Evolutionary conservation across 2,113 vertebrate species (phyloP).

Genomic region (Carollia perspicillata): DNA sequence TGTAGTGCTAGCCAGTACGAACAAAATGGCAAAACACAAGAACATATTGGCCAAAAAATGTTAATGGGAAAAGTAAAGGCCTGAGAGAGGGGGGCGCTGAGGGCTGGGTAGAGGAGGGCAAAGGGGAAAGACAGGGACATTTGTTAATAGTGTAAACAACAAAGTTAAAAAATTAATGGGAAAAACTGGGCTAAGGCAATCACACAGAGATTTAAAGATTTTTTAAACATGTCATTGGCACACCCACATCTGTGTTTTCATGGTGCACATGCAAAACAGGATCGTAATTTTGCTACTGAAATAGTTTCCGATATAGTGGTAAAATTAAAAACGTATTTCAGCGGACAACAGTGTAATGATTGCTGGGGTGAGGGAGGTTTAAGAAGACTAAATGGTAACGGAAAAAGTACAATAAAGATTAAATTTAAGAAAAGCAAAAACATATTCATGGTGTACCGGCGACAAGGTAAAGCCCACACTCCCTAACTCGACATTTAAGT

Average conservation of each 20-base stretch:
- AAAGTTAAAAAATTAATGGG: background rate
- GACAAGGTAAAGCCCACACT: background rate
- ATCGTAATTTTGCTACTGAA: background rate
- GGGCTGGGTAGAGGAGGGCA: no score
- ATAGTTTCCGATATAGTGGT: background rate
- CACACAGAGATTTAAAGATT: background rate
- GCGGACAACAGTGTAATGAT: no score
- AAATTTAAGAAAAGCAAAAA: no score
- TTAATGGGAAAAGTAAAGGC: no score
- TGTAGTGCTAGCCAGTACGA: background rate
- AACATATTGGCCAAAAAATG: background rate
- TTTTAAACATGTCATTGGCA: background rate
- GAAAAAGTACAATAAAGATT: no score
- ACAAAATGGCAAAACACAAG: slow-evolving; percentile 1
- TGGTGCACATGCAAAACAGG: background rate
- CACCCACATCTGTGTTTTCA: background rate
- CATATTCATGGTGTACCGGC: background rate
- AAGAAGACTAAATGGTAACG: no score
- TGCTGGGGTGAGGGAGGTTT: no score
- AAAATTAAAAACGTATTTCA: background rate
- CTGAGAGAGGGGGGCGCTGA: no score
- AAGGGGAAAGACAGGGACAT: no score
- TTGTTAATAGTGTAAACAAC: no score
- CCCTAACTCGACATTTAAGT: background rate
- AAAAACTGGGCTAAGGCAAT: background rate